These are phyloP conservation scores for Girardinichthys multiradiatus DNA, from an alignment of 2,113 vertebrate genomes.

Conservation along the genomic window DNA sequence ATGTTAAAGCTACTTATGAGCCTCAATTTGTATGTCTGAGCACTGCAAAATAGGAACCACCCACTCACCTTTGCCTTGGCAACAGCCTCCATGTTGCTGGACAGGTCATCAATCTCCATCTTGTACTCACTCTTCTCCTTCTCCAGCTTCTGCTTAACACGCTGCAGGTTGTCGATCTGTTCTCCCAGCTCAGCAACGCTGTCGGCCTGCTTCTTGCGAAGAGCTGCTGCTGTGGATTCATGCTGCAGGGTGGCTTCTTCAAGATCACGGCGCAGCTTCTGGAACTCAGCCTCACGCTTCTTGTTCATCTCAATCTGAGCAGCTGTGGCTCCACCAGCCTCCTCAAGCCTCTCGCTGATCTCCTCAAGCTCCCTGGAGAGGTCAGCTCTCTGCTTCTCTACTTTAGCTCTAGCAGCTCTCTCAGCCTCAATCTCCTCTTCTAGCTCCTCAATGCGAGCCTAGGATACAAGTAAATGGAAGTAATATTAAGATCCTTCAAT, in stretches of 20 bases:
- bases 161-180: conserved; percentile 72
- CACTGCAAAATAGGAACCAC: too few species aligned
- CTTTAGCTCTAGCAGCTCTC: conserved; percentile 64
- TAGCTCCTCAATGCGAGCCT: conserved; percentile 77
- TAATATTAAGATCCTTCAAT: not conserved
- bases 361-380: conserved; percentile 79
- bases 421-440: conserved; percentile 79
- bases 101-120: conserved; percentile 75
- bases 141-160: conserved; percentile 74
- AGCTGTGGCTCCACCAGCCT: conserved; percentile 77
- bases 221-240: conserved; percentile 65
- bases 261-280: conserved; percentile 74
- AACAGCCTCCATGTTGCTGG: conserved; percentile 70
- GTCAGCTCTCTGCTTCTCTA: conserved; percentile 75
- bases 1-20: not conserved
- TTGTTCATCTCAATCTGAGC: conserved; percentile 73
- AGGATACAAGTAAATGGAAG: not conserved
- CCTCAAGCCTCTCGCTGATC: conserved; percentile 81
- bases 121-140: conserved; percentile 74
- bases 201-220: conserved; percentile 79
- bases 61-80: conserved; percentile 82
- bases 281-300: conserved; percentile 76
- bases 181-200: conserved; percentile 68
- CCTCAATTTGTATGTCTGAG: not conserved
- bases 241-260: conserved; percentile 78